These are phyloP conservation scores for Bombus fervidus DNA, from an alignment of 1,140 invertebrate genomes.

Conservation along the genomic window DNA sequence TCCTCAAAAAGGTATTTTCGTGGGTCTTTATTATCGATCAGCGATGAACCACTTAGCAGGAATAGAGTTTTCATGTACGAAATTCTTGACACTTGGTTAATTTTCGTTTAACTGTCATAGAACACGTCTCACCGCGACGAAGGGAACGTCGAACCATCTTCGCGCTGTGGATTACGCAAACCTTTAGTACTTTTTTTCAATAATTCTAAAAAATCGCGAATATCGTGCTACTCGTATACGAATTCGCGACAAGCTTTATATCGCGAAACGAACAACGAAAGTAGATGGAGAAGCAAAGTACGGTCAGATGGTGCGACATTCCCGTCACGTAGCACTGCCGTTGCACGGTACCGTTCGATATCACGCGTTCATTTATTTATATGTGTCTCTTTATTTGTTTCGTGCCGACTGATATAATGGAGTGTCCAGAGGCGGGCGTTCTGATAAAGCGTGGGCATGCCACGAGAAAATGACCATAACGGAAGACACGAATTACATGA, in stretches of 20 bases:
- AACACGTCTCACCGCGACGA: too few species aligned
- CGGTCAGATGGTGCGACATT: not conserved
- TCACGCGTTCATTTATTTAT: slow-evolving; percentile 15
- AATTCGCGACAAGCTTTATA: not conserved
- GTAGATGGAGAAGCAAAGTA: not conserved
- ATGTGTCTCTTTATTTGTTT: slow-evolving; percentile 10
- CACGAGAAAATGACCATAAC: slow-evolving; percentile 68
- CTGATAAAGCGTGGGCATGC: slow-evolving; percentile 69
- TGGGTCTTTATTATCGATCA: too few species aligned
- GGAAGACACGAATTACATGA: slow-evolving; percentile 72
- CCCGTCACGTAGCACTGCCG: not conserved
- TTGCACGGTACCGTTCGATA: not conserved
- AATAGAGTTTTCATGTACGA: too few species aligned
- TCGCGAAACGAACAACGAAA: not conserved
- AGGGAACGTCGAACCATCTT: too few species aligned
- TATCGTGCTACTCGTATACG: not conserved
- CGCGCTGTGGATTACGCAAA: too few species aligned
- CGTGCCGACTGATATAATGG: slow-evolving; percentile 52
- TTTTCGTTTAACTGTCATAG: too few species aligned
- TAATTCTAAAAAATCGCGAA: too few species aligned
- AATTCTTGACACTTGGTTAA: too few species aligned
- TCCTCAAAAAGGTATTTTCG: too few species aligned
- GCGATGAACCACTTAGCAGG: too few species aligned
- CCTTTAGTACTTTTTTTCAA: too few species aligned
- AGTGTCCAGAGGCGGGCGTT: slow-evolving; percentile 36